A percentile compares a stretch with the other conserved stretches of the same genome.
Evolutionary conservation across 2,888 invertebrate genomes (phyloP).

Genomic region (Drosophila meridionalis): DNA sequence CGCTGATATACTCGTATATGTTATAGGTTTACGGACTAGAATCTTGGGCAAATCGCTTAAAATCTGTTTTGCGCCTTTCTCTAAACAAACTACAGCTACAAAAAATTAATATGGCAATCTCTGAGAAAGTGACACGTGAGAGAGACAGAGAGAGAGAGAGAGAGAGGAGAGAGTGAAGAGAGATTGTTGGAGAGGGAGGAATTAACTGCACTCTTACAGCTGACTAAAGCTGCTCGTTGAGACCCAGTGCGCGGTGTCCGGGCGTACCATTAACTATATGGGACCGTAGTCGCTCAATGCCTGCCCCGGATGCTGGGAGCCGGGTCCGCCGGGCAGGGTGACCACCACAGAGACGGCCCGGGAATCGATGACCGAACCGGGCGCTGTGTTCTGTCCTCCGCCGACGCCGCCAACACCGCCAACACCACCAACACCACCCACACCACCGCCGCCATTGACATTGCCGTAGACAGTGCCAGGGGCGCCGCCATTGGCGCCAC

Average conservation of each 20-base stretch:
- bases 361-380: constrained; percentile 84
- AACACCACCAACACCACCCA: constrained; percentile 66
- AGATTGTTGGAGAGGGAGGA: constrained; percentile 15
- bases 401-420: constrained; percentile 75
- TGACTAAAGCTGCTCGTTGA: constrained; percentile 85
- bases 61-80: constrained; percentile 51
- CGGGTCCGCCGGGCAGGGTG: constrained; percentile 84
- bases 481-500: constrained; percentile 80
- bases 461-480: constrained; percentile 73
- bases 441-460: constrained; percentile 79
- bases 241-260: constrained; percentile 85
- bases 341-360: constrained; percentile 85
- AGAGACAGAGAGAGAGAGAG: constrained; percentile 17
- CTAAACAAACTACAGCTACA: constrained; percentile 76
- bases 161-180: constrained; percentile 19
- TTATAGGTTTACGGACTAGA: constrained; percentile 69
- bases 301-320: constrained; percentile 85
- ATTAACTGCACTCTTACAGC: constrained; percentile 77
- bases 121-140: constrained; percentile 54
- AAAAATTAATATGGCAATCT: constrained; percentile 76
- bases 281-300: constrained; percentile 85
- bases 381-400: constrained; percentile 82
- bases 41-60: constrained; percentile 69
- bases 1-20: constrained; percentile 19
- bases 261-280: constrained; percentile 86